Evolutionary conservation across 2,888 invertebrate genomes (phyloP), one percentile per base, ranked within the genome.

Genomic region (Amphipoea oculea): DNA sequence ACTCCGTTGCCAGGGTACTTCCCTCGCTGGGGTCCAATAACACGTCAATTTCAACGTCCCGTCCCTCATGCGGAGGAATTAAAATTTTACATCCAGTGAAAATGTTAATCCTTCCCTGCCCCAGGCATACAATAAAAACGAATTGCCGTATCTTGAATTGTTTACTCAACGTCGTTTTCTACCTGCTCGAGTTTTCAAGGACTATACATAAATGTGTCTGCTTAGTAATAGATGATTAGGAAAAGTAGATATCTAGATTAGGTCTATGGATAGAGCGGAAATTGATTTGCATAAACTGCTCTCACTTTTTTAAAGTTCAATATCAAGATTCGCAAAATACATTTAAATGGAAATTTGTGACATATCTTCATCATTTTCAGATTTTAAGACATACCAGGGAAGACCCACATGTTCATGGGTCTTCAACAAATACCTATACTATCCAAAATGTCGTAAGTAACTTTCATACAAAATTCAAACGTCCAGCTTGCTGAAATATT

Each of bases 61-160:
- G 92, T 94, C 94, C 93, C 94, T 94, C 93, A 94, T 92, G 94
- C 93, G 89, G 88, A 92, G 90, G 94, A 95, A 96, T 96, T 95
- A 96, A 96, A 96, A 96, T 96, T 96, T 95, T 94, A 96, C 94
- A 95, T 95, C 89, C 94, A 94, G 93, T 93, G 94, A 94, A 95
- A 95, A 96, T 94, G 94, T 95, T 96, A 96, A 96, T 95, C 95
- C 94, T 94, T 95, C 91, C 91, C 92, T 91, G 94, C 95, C 95
- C 95, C 95, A 92, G 91, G 93, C 90, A 93, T 91, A 92, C 93
- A 91, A 94, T 96, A 95, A 96, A 96, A 96, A 94, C 93, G 91
- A 95, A 95, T 95, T 94, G 93, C 92, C 89, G 93, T 93, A 94
- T 95, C 95, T 95, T 95, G 93, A 94, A 95, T 94, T 94, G 94